Base-by-base conservation (phyloP, 2,113 vertebrate species). In the Mastomys coucha region DNA sequence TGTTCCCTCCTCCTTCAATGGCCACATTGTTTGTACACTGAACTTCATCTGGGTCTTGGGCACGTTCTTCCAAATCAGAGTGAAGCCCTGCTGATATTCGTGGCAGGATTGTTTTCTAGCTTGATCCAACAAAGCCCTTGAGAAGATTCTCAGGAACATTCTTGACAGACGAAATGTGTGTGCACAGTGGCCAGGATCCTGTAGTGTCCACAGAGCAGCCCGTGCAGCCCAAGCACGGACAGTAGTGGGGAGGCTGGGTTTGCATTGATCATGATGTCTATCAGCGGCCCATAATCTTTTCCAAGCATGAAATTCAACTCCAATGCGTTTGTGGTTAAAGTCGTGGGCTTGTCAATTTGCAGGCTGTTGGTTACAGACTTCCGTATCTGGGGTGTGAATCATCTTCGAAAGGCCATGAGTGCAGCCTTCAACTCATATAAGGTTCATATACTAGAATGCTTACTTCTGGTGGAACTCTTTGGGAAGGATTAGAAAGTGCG, bases 61-160 rank as follows among this genome's bases (percentile, higher is more conserved):
- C 97, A 99, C 99, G 2, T 99, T 99, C 98, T 99, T 99, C 99
- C 99, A 99, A 97, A 99, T 99, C 17, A 99, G 99, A 72, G 99
- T 99, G 96, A 99, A 99, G 77, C 99, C 99, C 92, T 99, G 77
- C 97, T 99, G 99, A 96, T 99, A 99, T 2, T 99, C 98, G 0
- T 99, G 99, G 58, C 99, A 99, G 22, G 98, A 97, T 10, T 98
- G 99, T 97, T 99, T 99, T 94, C 98, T 97, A 4, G 98, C 96
- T 65, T 98, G 99, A 1, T 99, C 99, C 6, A 99, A 99, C 99
- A 8, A 99, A 99, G 98, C 99, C 99, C 96, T 98, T 99, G 96
- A 99, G 96, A 73, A 99, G 99, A 89, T 98, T 98, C 89, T 99
- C 98, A 0, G 99, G 99, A 86, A 99, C 99, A 0, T 51, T 96